Evolutionary conservation across 2,113 vertebrate species (phyloP), one percentile per base, ranked within the genome.

Genomic region (Romanogobio albipinnatus): DNA sequence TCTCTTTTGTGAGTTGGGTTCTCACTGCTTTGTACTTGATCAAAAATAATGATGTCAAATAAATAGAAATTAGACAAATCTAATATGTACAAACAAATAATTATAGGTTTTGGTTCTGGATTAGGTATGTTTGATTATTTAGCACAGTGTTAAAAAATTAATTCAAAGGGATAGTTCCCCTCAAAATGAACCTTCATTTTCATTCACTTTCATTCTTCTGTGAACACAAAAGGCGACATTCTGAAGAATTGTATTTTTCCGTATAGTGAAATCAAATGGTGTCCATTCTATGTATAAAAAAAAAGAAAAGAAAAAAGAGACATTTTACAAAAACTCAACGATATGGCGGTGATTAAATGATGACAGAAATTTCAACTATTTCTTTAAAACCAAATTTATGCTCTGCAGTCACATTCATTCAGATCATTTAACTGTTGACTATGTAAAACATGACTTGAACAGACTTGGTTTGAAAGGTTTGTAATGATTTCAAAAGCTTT

Each of bases 401-500:
- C 53, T 43, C 5, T 59, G 6, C 14, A 6, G 9, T 26, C 56
- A 45, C 33, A 78, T 22, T 59, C 22, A 39, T 77, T 58, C 22
- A 39, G 53, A 22, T 26, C 71, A 76, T 73, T 73, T 11, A 73
- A 1, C 22, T 73, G 36, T 58, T 22, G 36, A 58, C 29, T 59
- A 45, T 26, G 58, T 45, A 62, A 45, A 79, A 62, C 36, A 62
- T 45, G 13, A 77, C 53, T 43, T 39, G 76, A 59, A 59, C 76
- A n/a, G 53, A 79, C 26, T 79, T 79, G n/a, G 36, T 61, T 78
- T 26, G 22, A 45, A 45, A 76, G 29, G 29, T 76, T 77, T 58
- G 36, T 24, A 39, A 15, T 59, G 53, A 62, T 79, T 62, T 79
- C 13, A 24, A 61, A 61, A 45, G 76, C 76, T 79, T 61, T 79